Evolutionary conservation across 2,797 vertebrate species (phyloP).

Genomic region (Anomalospiza imberbis): DNA sequence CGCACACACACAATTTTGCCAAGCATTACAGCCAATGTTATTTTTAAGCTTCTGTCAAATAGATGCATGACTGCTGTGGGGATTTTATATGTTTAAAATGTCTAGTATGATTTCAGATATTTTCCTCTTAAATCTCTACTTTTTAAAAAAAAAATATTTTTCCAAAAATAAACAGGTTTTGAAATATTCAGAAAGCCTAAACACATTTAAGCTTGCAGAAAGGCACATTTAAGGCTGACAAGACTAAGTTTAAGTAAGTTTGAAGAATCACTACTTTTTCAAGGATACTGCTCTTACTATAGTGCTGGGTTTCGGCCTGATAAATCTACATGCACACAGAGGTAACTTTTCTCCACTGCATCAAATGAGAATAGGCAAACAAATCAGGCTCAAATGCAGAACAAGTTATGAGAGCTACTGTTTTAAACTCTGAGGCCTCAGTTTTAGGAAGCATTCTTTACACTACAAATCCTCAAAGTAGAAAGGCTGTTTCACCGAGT

Average conservation of each 20-base stretch:
- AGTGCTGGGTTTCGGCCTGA: not conserved
- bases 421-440: not conserved
- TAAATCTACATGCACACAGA: not conserved
- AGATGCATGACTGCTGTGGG: not conserved
- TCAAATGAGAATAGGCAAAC: not conserved
- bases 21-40: not conserved
- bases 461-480: not conserved
- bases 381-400: not conserved
- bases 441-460: conserved; percentile 6
- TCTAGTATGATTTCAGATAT: not conserved
- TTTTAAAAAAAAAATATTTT: not conserved
- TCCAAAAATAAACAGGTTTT: not conserved
- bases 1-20: not conserved
- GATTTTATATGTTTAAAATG: not conserved
- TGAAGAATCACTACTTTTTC: not conserved
- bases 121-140: not conserved
- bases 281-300: not conserved
- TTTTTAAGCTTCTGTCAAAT: conserved; percentile 32
- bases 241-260: not conserved
- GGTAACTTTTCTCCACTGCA: not conserved
- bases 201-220: not conserved
- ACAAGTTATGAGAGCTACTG: not conserved
- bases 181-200: not conserved
- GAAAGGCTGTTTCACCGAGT: not conserved
- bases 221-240: not conserved